phyloP scores from a whole-genome alignment of 2,888 invertebrate species.

The Limnephilus auricula region DNA sequence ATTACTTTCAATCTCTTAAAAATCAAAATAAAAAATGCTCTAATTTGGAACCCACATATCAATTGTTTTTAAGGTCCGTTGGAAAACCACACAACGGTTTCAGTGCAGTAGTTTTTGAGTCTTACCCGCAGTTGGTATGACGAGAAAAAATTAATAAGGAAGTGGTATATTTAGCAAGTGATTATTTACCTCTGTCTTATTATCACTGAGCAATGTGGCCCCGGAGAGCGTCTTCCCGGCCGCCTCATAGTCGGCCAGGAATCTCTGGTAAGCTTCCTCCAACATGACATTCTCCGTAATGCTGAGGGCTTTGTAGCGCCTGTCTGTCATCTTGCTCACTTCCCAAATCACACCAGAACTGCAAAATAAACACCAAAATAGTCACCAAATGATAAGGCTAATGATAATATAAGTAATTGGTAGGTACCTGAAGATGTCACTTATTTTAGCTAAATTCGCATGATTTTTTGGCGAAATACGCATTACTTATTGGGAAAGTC shows the following conservation, averaged over 20 bases:
- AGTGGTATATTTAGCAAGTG: background rate
- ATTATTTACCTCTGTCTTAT: constrained; percentile 80
- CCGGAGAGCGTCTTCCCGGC: constrained; percentile 70
- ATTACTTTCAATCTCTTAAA: no score
- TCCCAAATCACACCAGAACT: constrained; percentile 98
- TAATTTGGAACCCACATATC: background rate
- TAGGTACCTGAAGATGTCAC: no score
- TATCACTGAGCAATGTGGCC: constrained; percentile 75
- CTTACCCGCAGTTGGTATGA: background rate
- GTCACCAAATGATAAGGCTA: background rate
- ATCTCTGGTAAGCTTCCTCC: constrained; percentile 89
- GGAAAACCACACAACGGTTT: background rate
- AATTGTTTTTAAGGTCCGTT: background rate
- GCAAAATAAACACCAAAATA: constrained; percentile 65
- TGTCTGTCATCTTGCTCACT: constrained; percentile 84
- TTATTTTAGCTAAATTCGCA: no score
- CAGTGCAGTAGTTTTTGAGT: background rate
- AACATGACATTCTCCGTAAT: constrained; percentile 81
- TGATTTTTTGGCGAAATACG: no score
- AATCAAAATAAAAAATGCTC: no score
- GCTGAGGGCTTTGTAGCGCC: constrained; percentile 88
- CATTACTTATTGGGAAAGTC: no score
- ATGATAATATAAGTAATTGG: no score
- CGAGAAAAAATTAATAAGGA: background rate
- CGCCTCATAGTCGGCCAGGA: constrained; percentile 77